Percentiles rank a stretch among this genome's conserved stretches.
Conservation (phyloP, 2,113 vertebrate genomes). For the Sphyrna mokarran region DNA sequence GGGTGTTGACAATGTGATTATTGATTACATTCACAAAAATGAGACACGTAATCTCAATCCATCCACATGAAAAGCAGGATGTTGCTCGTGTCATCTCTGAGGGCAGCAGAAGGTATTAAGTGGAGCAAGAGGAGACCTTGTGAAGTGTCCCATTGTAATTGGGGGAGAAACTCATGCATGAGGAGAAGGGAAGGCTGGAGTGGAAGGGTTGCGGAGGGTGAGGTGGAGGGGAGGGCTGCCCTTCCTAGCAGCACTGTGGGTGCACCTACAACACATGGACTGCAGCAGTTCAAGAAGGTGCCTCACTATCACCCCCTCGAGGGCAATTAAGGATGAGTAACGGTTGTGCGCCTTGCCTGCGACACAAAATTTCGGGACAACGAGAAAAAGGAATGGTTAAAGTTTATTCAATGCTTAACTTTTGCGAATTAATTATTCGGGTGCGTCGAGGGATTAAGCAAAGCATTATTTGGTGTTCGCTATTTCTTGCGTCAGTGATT, state of each 20-base stretch:
- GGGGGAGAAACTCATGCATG: background rate
- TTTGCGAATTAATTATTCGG: background rate
- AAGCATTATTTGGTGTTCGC: background rate
- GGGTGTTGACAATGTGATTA: no score
- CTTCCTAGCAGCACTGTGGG: background rate
- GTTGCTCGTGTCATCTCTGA: background rate
- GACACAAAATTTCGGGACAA: background rate
- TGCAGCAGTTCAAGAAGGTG: background rate
- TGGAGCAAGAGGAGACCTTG: background rate
- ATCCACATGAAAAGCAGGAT: background rate
- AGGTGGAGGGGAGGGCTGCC: no score
- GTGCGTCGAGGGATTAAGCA: background rate
- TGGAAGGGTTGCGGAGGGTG: no score
- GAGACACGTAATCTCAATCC: no score
- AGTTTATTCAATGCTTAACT: background rate
- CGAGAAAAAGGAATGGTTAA: background rate
- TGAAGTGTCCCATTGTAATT: background rate
- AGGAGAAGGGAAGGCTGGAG: no score
- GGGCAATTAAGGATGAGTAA: background rate
- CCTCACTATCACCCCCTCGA: background rate
- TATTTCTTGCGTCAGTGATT: background rate
- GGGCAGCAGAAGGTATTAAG: background rate
- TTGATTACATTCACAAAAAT: no score
- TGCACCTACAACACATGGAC: background rate
- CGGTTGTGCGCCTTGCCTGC: background rate